Conservation (phyloP, 2,888 invertebrate species). For the Hydraecia micacea region DNA sequence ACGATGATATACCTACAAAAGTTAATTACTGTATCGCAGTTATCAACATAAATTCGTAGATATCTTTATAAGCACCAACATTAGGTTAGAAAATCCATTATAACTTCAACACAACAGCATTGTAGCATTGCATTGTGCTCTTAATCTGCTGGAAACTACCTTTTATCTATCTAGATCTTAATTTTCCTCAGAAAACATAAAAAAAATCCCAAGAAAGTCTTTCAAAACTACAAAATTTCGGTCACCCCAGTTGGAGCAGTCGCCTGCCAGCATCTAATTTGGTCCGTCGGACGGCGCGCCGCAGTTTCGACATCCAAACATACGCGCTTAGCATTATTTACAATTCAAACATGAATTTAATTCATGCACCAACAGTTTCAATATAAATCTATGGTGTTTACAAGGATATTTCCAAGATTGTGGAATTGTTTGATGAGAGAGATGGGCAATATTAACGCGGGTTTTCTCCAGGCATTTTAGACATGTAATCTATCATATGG, state of each 20-base stretch:
- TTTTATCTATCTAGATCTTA: background rate
- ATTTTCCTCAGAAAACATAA: background rate
- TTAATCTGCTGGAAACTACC: background rate
- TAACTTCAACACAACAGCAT: background rate
- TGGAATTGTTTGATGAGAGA: background rate
- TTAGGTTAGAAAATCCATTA: background rate
- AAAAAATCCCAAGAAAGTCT: slow-evolving; percentile 14
- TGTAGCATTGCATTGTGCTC: too few species aligned
- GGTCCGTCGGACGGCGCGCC: slow-evolving; percentile 71
- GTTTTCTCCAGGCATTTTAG: background rate
- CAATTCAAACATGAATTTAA: slow-evolving; percentile 64
- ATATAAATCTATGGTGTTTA: slow-evolving; percentile 3
- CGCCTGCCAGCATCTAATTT: slow-evolving; percentile 84
- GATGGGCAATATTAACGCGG: background rate
- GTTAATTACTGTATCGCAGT: too few species aligned
- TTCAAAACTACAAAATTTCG: slow-evolving; percentile 29
- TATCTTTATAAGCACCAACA: background rate
- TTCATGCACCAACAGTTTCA: slow-evolving; percentile 47
- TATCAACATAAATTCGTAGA: too few species aligned
- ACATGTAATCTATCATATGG: background rate
- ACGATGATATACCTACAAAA: too few species aligned
- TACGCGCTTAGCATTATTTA: slow-evolving; percentile 68
- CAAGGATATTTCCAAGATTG: slow-evolving; percentile 2
- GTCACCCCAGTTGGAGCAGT: slow-evolving; percentile 70
- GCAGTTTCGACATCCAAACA: slow-evolving; percentile 78